Evolutionary conservation across 1,140 invertebrate genomes (phyloP), one percentile per base, ranked within the genome.

Genomic region (Elysia chlorotica): DNA sequence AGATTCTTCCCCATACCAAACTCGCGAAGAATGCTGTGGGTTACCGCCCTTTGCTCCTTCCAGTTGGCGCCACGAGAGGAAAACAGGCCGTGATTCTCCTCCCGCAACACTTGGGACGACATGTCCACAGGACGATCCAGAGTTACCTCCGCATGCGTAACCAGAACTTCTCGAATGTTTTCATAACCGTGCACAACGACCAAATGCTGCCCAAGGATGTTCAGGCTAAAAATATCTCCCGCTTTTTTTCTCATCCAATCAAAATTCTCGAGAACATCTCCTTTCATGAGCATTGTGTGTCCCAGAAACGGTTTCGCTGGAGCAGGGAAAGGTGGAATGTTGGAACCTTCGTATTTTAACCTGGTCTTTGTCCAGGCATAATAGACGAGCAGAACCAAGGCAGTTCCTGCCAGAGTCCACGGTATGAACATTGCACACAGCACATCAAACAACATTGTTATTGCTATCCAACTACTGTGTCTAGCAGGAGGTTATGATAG

Each of bases 151-250:
- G 63, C 63, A 30, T 65, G 33, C 2, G 37, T 65, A 25, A 65
- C 37, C 35, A 30, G 36, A 14, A 65, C 6, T 41, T 65, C 63
- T 25, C 48, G 37, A 17, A 65, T 65, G 36, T 1, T 35, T 21
- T 41, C 17, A 19, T 41, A 65, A 5, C 36, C 63, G 25, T 41
- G 37, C 3, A 65, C 36, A 10, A 65, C 14, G 48, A 65, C 48
- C 19, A 41, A 6, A 4, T 25, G 63, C 25, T 65, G 36, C 1
- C 37, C 37, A 14, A 21, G 36, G 2, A 41, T 4, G n/a, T 41
- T 35, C 63, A 65, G 30, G 30, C 63, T 65, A 25, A 41, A 65
- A 1, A 65, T 41, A 65, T 65, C 63, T 21, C 63, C 63, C 3
- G 63, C 23, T 1, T 65, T 65, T 25, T 65, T 2, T 0, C 36